Evolutionary conservation across 1,140 invertebrate species (phyloP).

Genomic region (Neodiprion pinetum): DNA sequence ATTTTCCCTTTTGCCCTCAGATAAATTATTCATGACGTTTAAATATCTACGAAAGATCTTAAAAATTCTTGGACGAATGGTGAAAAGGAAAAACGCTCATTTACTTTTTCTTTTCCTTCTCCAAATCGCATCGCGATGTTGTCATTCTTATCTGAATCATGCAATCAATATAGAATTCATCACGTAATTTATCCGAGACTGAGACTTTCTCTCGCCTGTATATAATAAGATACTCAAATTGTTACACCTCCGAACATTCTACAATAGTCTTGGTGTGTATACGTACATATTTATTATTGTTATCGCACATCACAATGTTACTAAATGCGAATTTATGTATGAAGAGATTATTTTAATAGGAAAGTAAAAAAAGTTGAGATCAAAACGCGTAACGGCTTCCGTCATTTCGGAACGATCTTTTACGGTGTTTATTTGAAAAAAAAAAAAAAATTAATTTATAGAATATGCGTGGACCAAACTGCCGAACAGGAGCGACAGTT

Average conservation of each 20-base stretch:
- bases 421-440: neutral
- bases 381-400: neutral
- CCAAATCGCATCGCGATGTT: neutral
- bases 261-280: no score
- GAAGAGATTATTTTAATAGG: neutral
- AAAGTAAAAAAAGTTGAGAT: neutral
- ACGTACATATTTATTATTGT: no score
- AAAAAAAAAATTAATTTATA: slow-evolving; percentile 23
- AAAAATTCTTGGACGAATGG: no score
- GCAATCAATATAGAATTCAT: neutral
- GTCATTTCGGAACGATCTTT: neutral
- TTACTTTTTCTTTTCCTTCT: neutral
- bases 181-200: neutral
- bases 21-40: no score
- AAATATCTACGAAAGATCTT: no score
- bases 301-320: neutral
- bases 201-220: neutral
- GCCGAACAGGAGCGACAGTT: slow-evolving; percentile 49
- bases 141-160: neutral
- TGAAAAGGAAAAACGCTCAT: neutral
- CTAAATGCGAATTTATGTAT: neutral
- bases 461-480: slow-evolving; percentile 49
- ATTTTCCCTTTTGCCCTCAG: no score
- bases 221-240: neutral
- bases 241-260: no score